Conservation (phyloP, 2,797 vertebrate species). For the Nasua narica region DNA sequence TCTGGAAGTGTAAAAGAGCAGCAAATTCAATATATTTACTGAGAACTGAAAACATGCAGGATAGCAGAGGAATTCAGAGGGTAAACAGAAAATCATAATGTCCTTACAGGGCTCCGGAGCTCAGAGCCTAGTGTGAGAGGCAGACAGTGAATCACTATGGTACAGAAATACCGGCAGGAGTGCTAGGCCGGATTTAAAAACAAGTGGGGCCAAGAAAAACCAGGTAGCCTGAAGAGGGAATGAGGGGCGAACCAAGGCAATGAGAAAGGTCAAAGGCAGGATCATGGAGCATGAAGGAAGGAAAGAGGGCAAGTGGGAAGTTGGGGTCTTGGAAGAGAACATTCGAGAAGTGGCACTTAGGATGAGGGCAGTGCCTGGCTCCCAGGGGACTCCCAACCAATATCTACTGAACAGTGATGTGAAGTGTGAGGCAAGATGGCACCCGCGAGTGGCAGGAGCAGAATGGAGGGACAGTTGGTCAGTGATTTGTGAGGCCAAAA, state of each 20-base stretch:
- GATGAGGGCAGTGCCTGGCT: background rate
- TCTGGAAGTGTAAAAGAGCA: slow-evolving; percentile 43
- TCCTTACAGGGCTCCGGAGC: background rate
- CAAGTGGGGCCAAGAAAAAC: background rate
- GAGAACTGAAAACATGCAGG: slow-evolving; percentile 12
- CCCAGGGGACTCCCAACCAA: background rate
- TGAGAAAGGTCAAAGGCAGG: background rate
- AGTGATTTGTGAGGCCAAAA: background rate
- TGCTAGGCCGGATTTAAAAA: background rate
- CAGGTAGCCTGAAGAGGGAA: background rate
- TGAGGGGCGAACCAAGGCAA: background rate
- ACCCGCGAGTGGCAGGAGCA: background rate
- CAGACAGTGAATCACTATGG: background rate
- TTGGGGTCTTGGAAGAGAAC: background rate
- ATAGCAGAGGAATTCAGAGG: background rate
- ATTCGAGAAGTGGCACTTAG: background rate
- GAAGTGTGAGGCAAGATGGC: background rate
- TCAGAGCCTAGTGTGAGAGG: background rate
- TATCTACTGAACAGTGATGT: background rate
- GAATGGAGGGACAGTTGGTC: background rate
- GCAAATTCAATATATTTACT: slow-evolving; percentile 54
- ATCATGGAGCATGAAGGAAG: background rate
- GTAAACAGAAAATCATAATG: background rate
- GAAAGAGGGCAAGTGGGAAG: background rate
- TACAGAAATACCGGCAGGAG: background rate